phyloP scores from a whole-genome alignment of 2,113 vertebrate genomes.

The Setophaga coronata region DNA sequence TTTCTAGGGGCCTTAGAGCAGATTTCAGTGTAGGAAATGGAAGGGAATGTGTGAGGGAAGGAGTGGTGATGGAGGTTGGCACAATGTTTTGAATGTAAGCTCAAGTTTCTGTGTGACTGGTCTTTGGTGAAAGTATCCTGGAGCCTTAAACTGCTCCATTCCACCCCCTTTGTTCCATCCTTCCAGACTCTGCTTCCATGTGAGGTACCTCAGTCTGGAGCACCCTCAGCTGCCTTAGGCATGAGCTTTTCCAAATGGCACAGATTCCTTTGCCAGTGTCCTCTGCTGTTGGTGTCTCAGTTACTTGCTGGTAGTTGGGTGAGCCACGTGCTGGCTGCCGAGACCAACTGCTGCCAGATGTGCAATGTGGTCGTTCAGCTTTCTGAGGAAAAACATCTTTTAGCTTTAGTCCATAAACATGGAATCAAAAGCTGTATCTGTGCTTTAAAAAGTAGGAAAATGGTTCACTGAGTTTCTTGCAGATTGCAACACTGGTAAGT shows the following conservation, averaged over 20 bases:
- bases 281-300: background rate
- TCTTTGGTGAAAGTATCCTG: background rate
- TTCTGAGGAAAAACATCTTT: background rate
- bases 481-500: background rate
- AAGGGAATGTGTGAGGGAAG: background rate
- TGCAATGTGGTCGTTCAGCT: background rate
- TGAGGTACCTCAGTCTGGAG: background rate
- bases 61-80: background rate
- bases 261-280: background rate
- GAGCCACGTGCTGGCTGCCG: background rate
- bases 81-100: fast-evolving
- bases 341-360: background rate
- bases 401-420: background rate
- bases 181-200: background rate
- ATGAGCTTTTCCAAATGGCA: background rate
- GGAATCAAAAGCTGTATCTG: background rate
- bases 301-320: background rate
- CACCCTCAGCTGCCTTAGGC: background rate
- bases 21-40: background rate
- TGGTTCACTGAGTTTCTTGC: background rate
- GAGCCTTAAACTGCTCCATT: background rate
- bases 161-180: background rate
- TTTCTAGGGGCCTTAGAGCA: background rate
- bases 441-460: background rate
- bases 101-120: background rate